A percentile compares a stretch with the other conserved stretches of the same genome.
phyloP scores from a whole-genome alignment of 2,113 vertebrate species.

The Myiozetetes cayanensis region DNA sequence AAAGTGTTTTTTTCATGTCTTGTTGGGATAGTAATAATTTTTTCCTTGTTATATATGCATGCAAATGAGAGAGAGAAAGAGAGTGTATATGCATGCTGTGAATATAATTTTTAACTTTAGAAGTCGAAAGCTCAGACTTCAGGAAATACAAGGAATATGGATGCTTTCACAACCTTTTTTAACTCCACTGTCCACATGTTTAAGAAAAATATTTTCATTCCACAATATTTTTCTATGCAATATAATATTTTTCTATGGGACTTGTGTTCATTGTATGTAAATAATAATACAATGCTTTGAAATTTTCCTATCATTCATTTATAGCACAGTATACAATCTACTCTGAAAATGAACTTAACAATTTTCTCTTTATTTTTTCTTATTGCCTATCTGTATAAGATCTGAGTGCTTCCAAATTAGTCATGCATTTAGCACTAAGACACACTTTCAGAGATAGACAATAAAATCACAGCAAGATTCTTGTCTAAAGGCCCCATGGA shows the following conservation, averaged over 20 bases:
- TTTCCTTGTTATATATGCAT: not conserved
- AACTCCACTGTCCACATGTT: not conserved
- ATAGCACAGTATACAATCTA: not conserved
- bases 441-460: not conserved
- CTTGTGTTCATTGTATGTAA: not conserved
- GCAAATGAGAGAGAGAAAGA: not conserved
- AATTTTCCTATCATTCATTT: not conserved
- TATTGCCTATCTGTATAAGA: not conserved
- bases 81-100: fast-evolving
- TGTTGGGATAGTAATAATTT: not conserved
- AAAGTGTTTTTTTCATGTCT: not conserved
- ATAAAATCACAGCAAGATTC: not conserved
- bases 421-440: not conserved
- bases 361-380: not conserved
- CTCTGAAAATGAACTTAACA: not conserved
- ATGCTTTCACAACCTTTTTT: not conserved
- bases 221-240: not conserved
- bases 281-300: not conserved
- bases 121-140: not conserved
- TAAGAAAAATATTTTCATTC: not conserved
- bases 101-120: not conserved
- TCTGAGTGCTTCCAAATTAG: not conserved
- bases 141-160: not conserved
- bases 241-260: not conserved
- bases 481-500: not conserved